Conservation (phyloP, 2,113 vertebrate species). For the Riparia riparia region DNA sequence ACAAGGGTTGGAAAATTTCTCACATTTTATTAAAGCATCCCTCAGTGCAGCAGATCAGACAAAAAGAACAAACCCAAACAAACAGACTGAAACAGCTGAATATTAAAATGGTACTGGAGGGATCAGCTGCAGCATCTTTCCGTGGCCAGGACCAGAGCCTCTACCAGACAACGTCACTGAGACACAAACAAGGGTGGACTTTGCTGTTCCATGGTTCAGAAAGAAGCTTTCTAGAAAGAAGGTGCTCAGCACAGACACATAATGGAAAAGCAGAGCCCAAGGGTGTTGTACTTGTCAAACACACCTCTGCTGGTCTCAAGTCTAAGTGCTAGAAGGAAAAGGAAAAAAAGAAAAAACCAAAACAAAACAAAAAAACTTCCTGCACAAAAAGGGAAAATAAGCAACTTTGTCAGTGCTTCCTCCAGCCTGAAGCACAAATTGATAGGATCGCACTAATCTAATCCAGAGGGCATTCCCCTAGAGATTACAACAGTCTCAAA, state of each 20-base stretch:
- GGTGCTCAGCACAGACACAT: background rate
- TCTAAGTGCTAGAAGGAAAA: background rate
- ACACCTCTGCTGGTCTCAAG: background rate
- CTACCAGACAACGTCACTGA: background rate
- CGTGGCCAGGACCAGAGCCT: background rate
- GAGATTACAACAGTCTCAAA: conserved; percentile 32
- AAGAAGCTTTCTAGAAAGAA: background rate
- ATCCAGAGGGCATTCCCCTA: conserved; percentile 67
- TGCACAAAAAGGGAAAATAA: background rate
- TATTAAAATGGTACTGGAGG: background rate
- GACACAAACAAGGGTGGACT: background rate
- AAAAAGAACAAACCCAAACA: conserved; percentile 25
- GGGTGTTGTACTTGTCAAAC: background rate
- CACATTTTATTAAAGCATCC: background rate
- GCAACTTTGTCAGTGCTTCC: background rate
- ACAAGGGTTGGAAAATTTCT: conserved; percentile 2
- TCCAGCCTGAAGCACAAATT: background rate
- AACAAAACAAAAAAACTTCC: background rate
- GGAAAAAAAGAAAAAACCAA: fast-evolving
- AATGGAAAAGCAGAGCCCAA: background rate
- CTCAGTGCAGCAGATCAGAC: background rate
- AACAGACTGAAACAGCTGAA: background rate
- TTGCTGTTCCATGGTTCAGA: background rate
- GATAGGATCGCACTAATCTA: conserved; percentile 33
- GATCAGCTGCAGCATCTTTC: background rate